Conservation (phyloP, 2,888 invertebrate species). For the Psococerastis gibbosa region DNA sequence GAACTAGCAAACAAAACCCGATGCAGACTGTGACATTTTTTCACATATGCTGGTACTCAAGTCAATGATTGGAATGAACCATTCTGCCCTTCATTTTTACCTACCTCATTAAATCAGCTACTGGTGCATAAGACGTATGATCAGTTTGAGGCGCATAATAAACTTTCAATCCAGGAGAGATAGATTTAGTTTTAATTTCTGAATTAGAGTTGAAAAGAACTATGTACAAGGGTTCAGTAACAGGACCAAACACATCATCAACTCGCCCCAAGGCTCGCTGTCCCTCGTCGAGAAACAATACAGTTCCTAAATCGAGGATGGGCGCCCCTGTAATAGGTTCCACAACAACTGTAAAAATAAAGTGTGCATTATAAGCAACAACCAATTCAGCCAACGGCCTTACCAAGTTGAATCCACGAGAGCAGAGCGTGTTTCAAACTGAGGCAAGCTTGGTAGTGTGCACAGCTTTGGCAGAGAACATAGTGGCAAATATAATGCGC, state of each 20-base stretch:
- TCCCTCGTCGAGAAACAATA: conserved; percentile 68
- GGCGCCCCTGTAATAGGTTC: conserved; percentile 50
- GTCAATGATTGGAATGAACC: no score
- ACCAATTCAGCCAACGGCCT: not conserved
- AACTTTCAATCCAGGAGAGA: conserved; percentile 48
- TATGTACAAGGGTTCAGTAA: conserved; percentile 68
- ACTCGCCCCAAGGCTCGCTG: conserved; percentile 56
- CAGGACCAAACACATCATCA: conserved; percentile 83
- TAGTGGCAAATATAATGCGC: conserved; percentile 12
- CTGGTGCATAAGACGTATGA: conserved; percentile 57
- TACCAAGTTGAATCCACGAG: no score
- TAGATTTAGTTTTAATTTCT: conserved; percentile 49
- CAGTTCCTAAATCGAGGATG: conserved; percentile 67
- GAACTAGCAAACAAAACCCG: no score
- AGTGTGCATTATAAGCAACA: no score
- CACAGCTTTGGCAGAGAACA: no score
- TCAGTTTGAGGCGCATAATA: conserved; percentile 64
- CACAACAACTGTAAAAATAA: conserved; percentile 50
- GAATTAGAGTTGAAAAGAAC: conserved; percentile 70
- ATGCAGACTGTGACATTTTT: no score
- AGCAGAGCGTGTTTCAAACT: no score
- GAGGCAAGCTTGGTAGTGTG: no score
- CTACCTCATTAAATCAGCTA: conserved; percentile 52
- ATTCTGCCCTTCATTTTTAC: no score
- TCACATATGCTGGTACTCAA: no score